phyloP scores from a whole-genome alignment of 2,888 invertebrate genomes.

The Mechanitis mazaeus region DNA sequence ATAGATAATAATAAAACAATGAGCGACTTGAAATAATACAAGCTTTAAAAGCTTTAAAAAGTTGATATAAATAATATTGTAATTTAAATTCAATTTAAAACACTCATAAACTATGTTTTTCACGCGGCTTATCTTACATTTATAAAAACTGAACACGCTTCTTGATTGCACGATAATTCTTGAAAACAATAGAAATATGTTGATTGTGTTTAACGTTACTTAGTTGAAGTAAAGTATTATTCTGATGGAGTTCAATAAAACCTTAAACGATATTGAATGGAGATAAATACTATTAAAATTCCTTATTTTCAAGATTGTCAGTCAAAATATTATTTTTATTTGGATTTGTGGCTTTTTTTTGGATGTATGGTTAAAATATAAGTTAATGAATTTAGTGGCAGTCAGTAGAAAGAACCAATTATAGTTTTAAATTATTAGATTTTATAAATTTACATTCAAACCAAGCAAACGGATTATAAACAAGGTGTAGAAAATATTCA shows the following conservation, averaged over 20 bases:
- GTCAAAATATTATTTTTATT: too few relatives aligned
- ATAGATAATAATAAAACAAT: too few relatives aligned
- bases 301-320: too few relatives aligned
- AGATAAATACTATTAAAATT: slow-evolving; percentile 9
- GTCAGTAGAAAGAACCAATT: too few relatives aligned
- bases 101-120: slow-evolving; percentile 20
- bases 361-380: too few relatives aligned
- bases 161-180: slow-evolving; percentile 25
- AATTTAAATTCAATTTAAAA: slow-evolving; percentile 20
- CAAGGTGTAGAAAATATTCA: too few relatives aligned
- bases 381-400: too few relatives aligned
- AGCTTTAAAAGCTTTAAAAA: neutral
- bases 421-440: too few relatives aligned
- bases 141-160: slow-evolving; percentile 24
- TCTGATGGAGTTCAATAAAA: slow-evolving; percentile 11
- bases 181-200: slow-evolving; percentile 27
- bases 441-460: too few relatives aligned
- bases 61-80: slow-evolving; percentile 10
- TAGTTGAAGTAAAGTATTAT: slow-evolving; percentile 5
- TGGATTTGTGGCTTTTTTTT: too few relatives aligned
- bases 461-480: too few relatives aligned
- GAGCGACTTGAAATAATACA: neutral
- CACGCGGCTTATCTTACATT: slow-evolving; percentile 19
- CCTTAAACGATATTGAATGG: slow-evolving; percentile 12
- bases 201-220: slow-evolving; percentile 14